These are phyloP conservation scores for Arctocebus calabarensis DNA, from an alignment of 2,797 vertebrate genomes.

Conservation along the genomic window DNA sequence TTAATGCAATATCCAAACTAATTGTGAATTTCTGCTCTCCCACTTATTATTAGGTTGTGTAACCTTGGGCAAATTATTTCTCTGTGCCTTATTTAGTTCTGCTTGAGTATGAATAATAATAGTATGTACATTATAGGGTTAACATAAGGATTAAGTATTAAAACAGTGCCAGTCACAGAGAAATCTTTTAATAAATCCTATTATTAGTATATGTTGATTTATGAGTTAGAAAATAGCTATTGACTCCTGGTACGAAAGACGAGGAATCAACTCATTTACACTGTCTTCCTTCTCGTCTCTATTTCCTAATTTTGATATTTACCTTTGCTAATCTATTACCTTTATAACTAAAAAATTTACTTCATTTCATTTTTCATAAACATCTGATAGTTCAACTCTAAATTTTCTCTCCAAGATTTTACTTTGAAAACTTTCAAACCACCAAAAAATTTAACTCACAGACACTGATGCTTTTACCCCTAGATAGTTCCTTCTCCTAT, in stretches of 20 bases:
- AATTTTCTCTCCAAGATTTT: neutral
- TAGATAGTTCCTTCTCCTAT: neutral
- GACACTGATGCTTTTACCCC: neutral
- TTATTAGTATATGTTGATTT: neutral
- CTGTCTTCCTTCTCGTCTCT: neutral
- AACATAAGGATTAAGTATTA: neutral
- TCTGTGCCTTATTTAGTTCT: neutral
- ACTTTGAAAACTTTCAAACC: neutral
- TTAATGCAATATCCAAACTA: conserved; percentile 15
- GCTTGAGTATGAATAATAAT: neutral
- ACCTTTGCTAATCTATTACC: neutral
- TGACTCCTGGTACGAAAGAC: neutral
- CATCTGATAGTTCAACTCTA: neutral
- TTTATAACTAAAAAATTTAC: neutral
- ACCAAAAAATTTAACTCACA: neutral
- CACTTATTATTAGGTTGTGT: neutral
- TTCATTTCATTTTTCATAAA: neutral
- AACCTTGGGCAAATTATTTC: neutral
- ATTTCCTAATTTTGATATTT: neutral
- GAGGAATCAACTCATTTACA: neutral
- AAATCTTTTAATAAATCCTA: neutral
- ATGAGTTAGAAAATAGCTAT: neutral
- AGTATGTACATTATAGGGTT: neutral
- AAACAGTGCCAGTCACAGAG: neutral
- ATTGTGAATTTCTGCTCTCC: neutral